phyloP scores from a whole-genome alignment of 2,797 vertebrate genomes.

The Jordanella pulchra region DNA sequence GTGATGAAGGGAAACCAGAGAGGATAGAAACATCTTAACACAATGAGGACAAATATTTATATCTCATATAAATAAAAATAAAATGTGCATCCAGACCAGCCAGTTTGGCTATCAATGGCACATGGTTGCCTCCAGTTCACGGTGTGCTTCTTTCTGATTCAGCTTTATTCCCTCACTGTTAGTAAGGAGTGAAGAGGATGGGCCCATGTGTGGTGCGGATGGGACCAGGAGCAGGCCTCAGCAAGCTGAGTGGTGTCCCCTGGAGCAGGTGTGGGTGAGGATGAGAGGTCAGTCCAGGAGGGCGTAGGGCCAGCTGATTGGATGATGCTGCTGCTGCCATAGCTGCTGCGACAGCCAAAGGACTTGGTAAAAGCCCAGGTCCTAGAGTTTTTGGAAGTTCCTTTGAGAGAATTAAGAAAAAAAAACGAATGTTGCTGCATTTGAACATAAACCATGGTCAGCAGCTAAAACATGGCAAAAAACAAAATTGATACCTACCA shows the following conservation, averaged over 20 bases:
- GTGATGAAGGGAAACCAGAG: conserved; percentile 40
- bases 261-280: conserved; percentile 81
- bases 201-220: conserved; percentile 88
- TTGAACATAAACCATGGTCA: background rate
- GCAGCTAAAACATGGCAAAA: background rate
- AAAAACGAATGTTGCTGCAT: background rate
- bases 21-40: conserved; percentile 43
- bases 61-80: conserved; percentile 28
- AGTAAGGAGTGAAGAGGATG: conserved; percentile 90
- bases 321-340: conserved; percentile 86
- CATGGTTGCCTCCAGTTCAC: conserved; percentile 62
- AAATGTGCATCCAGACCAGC: conserved; percentile 32
- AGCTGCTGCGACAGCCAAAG: conserved; percentile 83
- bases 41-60: conserved; percentile 33
- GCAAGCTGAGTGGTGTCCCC: conserved; percentile 84
- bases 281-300: conserved; percentile 60
- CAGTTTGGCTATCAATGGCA: conserved; percentile 47
- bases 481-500: conserved; percentile 51
- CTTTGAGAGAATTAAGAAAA: conserved; percentile 71
- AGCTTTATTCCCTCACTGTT: conserved; percentile 55
- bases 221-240: conserved; percentile 86
- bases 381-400: conserved; percentile 86
- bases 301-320: conserved; percentile 82
- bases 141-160: conserved; percentile 77
- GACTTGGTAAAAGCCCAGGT: conserved; percentile 85